These are phyloP conservation scores for Stenoptilia bipunctidactyla DNA, from an alignment of 2,888 invertebrate genomes.

Conservation along the genomic window DNA sequence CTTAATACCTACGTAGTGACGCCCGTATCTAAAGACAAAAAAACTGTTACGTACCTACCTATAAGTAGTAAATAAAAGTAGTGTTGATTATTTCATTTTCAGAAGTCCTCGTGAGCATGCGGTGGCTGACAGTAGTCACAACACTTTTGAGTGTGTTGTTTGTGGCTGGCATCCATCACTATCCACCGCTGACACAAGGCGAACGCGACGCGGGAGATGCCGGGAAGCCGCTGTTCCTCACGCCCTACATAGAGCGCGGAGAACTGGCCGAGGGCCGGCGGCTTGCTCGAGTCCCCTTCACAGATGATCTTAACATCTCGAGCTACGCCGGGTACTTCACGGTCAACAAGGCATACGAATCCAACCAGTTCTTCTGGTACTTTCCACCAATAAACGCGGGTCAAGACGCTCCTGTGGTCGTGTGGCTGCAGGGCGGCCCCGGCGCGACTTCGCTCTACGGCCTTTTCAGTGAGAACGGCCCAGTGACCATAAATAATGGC, in stretches of 20 bases:
- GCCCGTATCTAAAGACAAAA: too few relatives aligned
- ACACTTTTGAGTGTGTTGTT: too few relatives aligned
- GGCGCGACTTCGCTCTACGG: constrained; percentile 85
- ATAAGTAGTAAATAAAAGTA: too few relatives aligned
- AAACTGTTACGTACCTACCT: too few relatives aligned
- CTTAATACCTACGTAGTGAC: too few relatives aligned
- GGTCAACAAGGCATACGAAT: constrained; percentile 80
- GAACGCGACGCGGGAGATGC: constrained; percentile 40
- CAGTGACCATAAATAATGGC: constrained; percentile 48
- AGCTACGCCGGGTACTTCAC: constrained; percentile 88
- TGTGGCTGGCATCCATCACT: too few relatives aligned
- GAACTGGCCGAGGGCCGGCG: constrained; percentile 75
- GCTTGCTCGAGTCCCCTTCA: constrained; percentile 68
- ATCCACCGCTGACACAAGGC: constrained; percentile 11
- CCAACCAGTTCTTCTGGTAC: constrained; percentile 94
- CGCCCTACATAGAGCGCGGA: constrained; percentile 79
- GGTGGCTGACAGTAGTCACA: too few relatives aligned
- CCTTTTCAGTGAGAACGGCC: constrained; percentile 88
- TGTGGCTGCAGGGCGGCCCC: constrained; percentile 92
- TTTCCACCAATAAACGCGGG: constrained; percentile 78
- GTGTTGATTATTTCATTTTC: too few relatives aligned
- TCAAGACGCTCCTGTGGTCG: constrained; percentile 76
- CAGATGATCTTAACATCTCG: constrained; percentile 69
- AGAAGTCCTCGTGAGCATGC: too few relatives aligned
- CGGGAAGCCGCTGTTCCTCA: constrained; percentile 78